Evolutionary conservation across 2,113 vertebrate species (phyloP).

Genomic region (Larimichthys polyactis): DNA sequence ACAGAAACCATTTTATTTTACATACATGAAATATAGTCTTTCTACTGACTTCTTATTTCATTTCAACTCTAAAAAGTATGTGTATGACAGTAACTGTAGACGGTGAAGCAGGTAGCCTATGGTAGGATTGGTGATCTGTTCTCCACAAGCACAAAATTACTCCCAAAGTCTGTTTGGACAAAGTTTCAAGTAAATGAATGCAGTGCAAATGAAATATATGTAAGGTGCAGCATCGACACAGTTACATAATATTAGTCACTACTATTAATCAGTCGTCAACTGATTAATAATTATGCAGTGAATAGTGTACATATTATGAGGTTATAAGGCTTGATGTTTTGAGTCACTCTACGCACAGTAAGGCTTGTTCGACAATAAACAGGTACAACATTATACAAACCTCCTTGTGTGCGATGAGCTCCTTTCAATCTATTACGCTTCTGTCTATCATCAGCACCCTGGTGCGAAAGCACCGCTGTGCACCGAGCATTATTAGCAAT

Average conservation of each 20-base stretch:
- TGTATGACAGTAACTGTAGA: background rate
- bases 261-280: background rate
- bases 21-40: background rate
- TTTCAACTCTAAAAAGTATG: background rate
- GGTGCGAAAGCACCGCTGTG: background rate
- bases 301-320: background rate
- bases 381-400: background rate
- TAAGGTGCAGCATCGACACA: background rate
- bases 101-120: background rate
- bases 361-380: background rate
- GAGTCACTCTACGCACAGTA: background rate
- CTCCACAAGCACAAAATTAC: background rate
- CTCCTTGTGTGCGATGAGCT: background rate
- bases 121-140: background rate
- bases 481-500: background rate
- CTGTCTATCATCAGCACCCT: slow-evolving; percentile 5
- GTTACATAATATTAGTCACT: background rate
- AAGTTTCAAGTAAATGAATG: background rate
- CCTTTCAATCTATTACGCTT: background rate
- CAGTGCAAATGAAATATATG: background rate
- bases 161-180: background rate
- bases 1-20: background rate
- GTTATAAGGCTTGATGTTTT: background rate
- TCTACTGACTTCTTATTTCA: too few species aligned
- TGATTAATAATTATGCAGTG: background rate